phyloP scores from a whole-genome alignment of 2,797 vertebrate species.

The Neosilurus hyrtlii region DNA sequence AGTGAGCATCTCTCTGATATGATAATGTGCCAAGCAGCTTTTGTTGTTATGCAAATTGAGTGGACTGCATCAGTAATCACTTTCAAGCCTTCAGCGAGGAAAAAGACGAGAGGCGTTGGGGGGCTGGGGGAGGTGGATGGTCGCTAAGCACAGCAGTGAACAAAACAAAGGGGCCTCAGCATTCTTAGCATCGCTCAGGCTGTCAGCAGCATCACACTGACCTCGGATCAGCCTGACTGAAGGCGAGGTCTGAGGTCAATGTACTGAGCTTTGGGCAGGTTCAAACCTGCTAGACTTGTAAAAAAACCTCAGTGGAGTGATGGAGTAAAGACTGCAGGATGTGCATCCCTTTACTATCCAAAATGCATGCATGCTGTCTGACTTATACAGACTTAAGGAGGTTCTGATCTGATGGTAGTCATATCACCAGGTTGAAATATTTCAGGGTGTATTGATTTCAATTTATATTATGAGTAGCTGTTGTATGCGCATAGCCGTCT shows the following conservation, averaged over 20 bases:
- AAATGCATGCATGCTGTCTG: slow-evolving; percentile 10
- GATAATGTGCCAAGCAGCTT: slow-evolving; percentile 73
- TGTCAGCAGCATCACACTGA: slow-evolving; percentile 28
- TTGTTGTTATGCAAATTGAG: slow-evolving; percentile 78
- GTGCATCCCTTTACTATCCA: slow-evolving; percentile 7
- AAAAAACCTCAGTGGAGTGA: slow-evolving; percentile 26
- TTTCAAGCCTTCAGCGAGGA: slow-evolving; percentile 70
- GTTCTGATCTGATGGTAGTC: slow-evolving; percentile 10
- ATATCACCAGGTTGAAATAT: not conserved
- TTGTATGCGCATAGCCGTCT: not conserved
- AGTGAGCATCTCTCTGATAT: slow-evolving; percentile 73
- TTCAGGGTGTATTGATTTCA: not conserved
- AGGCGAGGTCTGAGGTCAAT: slow-evolving; percentile 18
- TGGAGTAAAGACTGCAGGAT: slow-evolving; percentile 21
- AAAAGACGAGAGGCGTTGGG: slow-evolving; percentile 36
- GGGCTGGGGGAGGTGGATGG: not conserved
- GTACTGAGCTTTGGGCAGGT: slow-evolving; percentile 28
- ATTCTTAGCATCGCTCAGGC: slow-evolving; percentile 25
- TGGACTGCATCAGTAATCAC: slow-evolving; percentile 74
- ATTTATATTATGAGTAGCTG: not conserved
- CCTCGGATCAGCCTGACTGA: slow-evolving; percentile 33
- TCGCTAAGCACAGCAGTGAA: not conserved
- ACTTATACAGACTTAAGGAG: not conserved
- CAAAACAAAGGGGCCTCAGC: slow-evolving; percentile 39
- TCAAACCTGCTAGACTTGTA: slow-evolving; percentile 12